Base-by-base conservation (phyloP, 2,797 vertebrate species). In the Hydrophis major region DNA sequence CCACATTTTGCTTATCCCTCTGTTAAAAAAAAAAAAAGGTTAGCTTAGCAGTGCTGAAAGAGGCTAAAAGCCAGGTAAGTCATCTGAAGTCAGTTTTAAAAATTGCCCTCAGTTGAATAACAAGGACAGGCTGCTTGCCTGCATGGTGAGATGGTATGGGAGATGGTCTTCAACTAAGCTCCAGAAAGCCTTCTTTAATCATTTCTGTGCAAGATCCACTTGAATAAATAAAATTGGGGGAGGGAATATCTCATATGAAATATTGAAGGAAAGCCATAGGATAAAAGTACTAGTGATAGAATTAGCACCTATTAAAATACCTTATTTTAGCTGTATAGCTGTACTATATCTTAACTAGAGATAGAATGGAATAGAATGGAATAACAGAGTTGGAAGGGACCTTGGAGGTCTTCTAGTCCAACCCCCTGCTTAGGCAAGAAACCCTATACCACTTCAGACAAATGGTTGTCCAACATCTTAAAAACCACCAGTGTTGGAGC, bases 1-100 rank as follows among this genome's bases (percentile, higher is more conserved):
- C n/a, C 88, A 86, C 1, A 6, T 93, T 93, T 63, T 91, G 93
- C 93, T 93, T 93, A 93, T 27, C 16, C 57, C n/a, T 28, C 50
- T 66, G 28, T 63, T n/a, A 32, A 88, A 74, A 14, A 56, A 56
- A 63, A 63, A 74, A 47, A 4, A 47, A 47, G 87, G 42, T 7
- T 6, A 87, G 50, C 50, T 25, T 53, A 47, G 87, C 32, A 63
- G 55, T 91, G 57, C 90, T 86, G 93, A 93, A 59, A 13, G 28
- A 32, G 28, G 32, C 91, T 42, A 57, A 93, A 93, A 56, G 87
- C 78, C 59, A 13, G n/a, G 3, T 47, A 59, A 59, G 13, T 42
- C 28, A 56, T 57, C 22, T 27, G 59, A 89, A 57, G 69, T 74
- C 37, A 6, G 88, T 87, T 88, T 83, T 47, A 4, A 83, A 83